Evolutionary conservation across 2,888 invertebrate genomes (phyloP), one percentile per base, ranked within the genome.

Genomic region (Rhingia campestris): DNA sequence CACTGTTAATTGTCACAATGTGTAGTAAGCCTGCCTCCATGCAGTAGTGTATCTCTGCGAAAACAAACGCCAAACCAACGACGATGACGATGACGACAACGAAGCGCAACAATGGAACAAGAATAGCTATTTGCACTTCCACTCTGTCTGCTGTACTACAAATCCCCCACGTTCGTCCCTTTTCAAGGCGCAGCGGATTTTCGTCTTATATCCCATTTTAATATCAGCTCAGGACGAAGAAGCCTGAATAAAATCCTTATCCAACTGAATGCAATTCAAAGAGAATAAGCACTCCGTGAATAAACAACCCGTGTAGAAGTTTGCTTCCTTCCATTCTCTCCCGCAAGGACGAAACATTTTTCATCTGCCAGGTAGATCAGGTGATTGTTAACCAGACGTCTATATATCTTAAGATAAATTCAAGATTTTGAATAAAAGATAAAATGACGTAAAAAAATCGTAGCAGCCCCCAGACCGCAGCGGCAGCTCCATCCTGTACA

Each of bases 371-470:
- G 80, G 75, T 85, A 70, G 69, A 79, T 82, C 82, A 67, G 77
- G 73, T 74, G 86, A 81, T 84, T 80, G 70, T 86, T 70, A 59
- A 82, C 80, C 75, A 58, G 66, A 72, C 63, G 77, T 73, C 81
- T 72, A 54, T 47, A 87, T 74, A 72, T 69, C 75, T 72, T 33
- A 70, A 79, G 81, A 73, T 59, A 86, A 76, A 86, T 76, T 73
- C 32, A 61, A 53, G 69, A 69, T 64, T 70, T 56, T 35, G 72
- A 75, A 76, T 77, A 77, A 81, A 66, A 58, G 72, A 86, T 84
- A 86, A 87, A 88, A 88, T 87, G 86, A 80, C 47, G 69, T 80
- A 84, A 84, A 84, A 80, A 74, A 51, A 63, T 56, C 43, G 64
- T 43, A 47, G 45, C 63, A 53, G 56, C 64, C 54, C 54, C 69